A percentile compares a stretch with the other conserved stretches of the same genome.
Evolutionary conservation across 1,140 invertebrate genomes (phyloP).

Genomic region (Megalopta genalis): DNA sequence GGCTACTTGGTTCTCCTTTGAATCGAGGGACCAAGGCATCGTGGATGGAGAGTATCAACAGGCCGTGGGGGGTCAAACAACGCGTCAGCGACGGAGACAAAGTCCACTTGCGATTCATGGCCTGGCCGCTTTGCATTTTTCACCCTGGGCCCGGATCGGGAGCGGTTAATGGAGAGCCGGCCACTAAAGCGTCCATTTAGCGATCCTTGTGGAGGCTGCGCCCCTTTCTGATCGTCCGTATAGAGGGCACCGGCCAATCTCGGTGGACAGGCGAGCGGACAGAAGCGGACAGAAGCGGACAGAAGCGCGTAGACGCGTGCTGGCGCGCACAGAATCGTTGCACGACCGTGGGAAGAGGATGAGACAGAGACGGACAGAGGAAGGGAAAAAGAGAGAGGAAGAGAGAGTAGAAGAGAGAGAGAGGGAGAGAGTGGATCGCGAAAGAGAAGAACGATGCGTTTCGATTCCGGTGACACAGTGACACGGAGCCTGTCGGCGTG

Average conservation of each 20-base stretch:
- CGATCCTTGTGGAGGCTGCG: slow-evolving; percentile 9
- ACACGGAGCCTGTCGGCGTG: slow-evolving; percentile 73
- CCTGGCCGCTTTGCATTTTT: slow-evolving; percentile 38
- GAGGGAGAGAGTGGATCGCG: background rate
- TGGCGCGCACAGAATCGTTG: slow-evolving; percentile 7
- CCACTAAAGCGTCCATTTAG: slow-evolving; percentile 35
- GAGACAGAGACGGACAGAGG: background rate
- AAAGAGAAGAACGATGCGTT: slow-evolving; percentile 52
- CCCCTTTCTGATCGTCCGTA: slow-evolving; percentile 22
- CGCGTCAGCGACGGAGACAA: slow-evolving; percentile 9
- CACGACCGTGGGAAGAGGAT: background rate
- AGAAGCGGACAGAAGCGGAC: slow-evolving; percentile 7
- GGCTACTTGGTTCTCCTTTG: background rate
- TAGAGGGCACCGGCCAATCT: slow-evolving; percentile 26
- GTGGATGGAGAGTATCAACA: background rate
- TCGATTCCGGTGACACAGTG: slow-evolving; percentile 76
- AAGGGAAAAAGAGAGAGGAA: too few species aligned
- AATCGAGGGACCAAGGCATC: background rate
- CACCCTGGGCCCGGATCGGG: slow-evolving; percentile 13
- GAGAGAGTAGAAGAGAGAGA: too few species aligned
- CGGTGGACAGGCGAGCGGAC: slow-evolving; percentile 10
- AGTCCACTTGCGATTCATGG: slow-evolving; percentile 2
- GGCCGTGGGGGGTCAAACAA: background rate
- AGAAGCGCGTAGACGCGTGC: slow-evolving; percentile 23
- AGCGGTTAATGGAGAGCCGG: slow-evolving; percentile 32